Evolutionary conservation across 2,113 vertebrate genomes (phyloP), one percentile per base, ranked within the genome.

Genomic region (Spilogale gracilis): DNA sequence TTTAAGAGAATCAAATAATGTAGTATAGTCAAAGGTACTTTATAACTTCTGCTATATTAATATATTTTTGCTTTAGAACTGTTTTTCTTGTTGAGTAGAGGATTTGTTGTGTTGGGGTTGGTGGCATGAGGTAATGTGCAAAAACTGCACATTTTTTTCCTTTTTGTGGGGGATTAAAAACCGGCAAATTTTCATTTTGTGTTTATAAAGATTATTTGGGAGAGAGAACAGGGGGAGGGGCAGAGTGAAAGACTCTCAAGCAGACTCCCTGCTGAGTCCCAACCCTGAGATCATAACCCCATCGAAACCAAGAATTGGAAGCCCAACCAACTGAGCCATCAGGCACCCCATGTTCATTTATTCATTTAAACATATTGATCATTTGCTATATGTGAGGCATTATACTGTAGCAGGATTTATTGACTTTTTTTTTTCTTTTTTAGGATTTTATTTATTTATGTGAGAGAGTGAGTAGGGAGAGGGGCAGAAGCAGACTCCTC

Each of bases 1-100:
- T 92, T 88, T 78, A 48, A 76, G n/a, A 96, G n/a, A 93, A 23
- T 96, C 27, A 91, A 97, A 83, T 94, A 61, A 92, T 54, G 61
- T 84, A 13, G 78, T 67, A 54, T 80, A 65, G 92, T 20, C 30
- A 74, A 48, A 96, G 96, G 54, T 80, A 69, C 23, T 80, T 83
- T 56, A 30, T 88, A 79, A 82, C 17, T 89, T 96, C 23, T 93
- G 18, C 20, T 79, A 3, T 61, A 32, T 93, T 94, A 89, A 76
- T 87, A 9, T 79, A 76, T 92, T 90, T 94, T 94, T 94, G 30
- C 50, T 95, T 76, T 89, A 93, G 38, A 93, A 89, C 43, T 81
- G 14, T 89, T 95, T 97, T 94, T 89, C 4, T 78, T 95, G 14
- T 95, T 85, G 54, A 84, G 45, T 93, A 73, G 65, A 80, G 67